These are phyloP conservation scores for Pagetopsis macropterus DNA, from an alignment of 2,797 vertebrate species.

Conservation along the genomic window DNA sequence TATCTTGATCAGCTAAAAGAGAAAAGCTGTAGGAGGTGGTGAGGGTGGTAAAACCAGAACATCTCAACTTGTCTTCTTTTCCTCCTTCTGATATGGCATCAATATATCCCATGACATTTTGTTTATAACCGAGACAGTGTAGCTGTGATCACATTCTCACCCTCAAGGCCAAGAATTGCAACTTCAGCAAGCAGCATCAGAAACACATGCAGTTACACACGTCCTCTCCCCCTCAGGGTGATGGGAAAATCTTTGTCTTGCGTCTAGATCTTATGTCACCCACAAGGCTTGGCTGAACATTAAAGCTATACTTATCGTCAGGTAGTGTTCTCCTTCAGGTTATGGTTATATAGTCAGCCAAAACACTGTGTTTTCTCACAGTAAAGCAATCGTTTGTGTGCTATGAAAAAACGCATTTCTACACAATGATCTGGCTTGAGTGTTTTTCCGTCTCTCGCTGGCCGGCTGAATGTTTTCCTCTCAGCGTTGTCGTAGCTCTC, in stretches of 20 bases:
- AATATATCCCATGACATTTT: constrained; percentile 46
- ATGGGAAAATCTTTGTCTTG: constrained; percentile 46
- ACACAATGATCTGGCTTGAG: constrained; percentile 31
- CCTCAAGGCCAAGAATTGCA: constrained; percentile 39
- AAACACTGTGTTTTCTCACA: no score
- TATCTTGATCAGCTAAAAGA: constrained; percentile 44
- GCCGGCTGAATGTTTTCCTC: constrained; percentile 34
- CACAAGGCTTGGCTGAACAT: constrained; percentile 59
- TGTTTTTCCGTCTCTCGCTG: constrained; percentile 47
- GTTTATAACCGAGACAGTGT: constrained; percentile 44
- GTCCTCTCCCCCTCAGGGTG: not conserved
- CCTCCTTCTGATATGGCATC: constrained; percentile 23
- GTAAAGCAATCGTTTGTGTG: constrained; percentile 39
- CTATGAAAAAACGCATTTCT: constrained; percentile 46
- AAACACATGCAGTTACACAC: constrained; percentile 34
- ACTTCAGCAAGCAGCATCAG: constrained; percentile 26
- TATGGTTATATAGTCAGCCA: constrained; percentile 28
- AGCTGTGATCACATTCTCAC: constrained; percentile 60
- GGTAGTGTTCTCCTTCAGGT: constrained; percentile 25
- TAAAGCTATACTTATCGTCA: constrained; percentile 43
- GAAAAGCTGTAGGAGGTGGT: constrained; percentile 1
- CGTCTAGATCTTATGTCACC: constrained; percentile 61
- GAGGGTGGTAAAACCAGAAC: constrained; percentile 47
- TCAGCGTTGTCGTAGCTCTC: constrained; percentile 8
- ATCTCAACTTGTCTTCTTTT: constrained; percentile 11